Evolutionary conservation across 2,797 vertebrate genomes (phyloP).

Genomic region (Thalassophryne amazonica): DNA sequence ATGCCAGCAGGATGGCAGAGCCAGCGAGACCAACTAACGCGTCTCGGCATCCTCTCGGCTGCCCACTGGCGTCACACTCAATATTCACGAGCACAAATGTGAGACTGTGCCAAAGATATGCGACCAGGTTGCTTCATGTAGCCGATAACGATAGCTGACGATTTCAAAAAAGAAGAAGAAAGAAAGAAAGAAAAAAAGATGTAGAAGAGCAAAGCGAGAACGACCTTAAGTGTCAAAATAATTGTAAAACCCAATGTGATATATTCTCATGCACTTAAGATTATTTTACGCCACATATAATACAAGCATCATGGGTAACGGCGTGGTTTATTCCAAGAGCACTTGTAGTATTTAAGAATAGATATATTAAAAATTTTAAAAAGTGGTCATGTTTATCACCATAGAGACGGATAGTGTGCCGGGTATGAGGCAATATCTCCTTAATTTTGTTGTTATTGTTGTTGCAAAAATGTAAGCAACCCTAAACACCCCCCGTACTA

Average conservation of each 20-base stretch:
- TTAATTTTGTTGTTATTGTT: constrained; percentile 71
- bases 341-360: constrained; percentile 79
- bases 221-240: constrained; percentile 63
- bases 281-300: constrained; percentile 73
- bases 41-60: constrained; percentile 15
- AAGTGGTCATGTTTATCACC: constrained; percentile 70
- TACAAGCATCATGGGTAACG: constrained; percentile 64
- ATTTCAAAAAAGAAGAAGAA: constrained; percentile 18
- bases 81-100: constrained; percentile 76
- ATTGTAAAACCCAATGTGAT: constrained; percentile 76
- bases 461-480: constrained; percentile 70
- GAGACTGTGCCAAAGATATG: constrained; percentile 80
- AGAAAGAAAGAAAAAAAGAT: neutral
- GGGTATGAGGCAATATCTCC: constrained; percentile 78
- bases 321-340: constrained; percentile 75
- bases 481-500: constrained; percentile 46
- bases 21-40: constrained; percentile 10
- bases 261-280: constrained; percentile 74
- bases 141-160: constrained; percentile 62
- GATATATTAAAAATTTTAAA: constrained; percentile 72
- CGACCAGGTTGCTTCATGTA: constrained; percentile 76
- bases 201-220: constrained; percentile 31
- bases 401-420: constrained; percentile 71
- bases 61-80: constrained; percentile 48
- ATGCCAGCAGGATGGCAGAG: constrained; percentile 41